Percentiles rank a stretch among this genome's conserved stretches.
Conservation (phyloP, 2,113 vertebrate genomes). For the Heterochromis multidens region DNA sequence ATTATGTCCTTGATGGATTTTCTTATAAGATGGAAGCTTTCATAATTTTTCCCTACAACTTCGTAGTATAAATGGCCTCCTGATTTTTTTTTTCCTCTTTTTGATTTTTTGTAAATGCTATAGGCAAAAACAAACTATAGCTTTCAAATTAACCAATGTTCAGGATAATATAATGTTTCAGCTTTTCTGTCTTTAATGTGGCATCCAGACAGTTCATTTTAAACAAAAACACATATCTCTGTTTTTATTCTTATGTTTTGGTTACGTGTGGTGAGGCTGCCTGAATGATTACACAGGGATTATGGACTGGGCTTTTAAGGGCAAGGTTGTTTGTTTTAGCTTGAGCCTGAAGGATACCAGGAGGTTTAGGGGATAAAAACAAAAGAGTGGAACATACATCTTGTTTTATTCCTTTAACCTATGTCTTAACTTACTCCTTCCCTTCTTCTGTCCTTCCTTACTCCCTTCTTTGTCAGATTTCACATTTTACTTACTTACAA, state of each 20-base stretch:
- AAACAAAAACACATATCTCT: not conserved
- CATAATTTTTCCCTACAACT: not conserved
- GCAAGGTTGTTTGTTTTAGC: constrained; percentile 63
- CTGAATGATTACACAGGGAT: constrained; percentile 49
- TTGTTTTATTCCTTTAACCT: constrained; percentile 15
- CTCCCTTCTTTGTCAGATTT: not conserved
- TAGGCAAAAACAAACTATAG: not conserved
- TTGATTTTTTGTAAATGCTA: not conserved
- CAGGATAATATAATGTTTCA: not conserved
- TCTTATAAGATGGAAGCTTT: not conserved
- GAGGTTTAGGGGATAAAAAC: constrained; percentile 44
- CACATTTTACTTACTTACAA: not conserved
- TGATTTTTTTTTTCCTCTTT: not conserved
- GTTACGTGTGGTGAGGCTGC: constrained; percentile 16
- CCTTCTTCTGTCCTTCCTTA: not conserved
- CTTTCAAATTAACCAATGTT: not conserved
- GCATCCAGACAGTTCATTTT: constrained; percentile 19
- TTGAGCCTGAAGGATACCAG: constrained; percentile 44
- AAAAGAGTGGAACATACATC: not conserved
- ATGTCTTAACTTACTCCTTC: not conserved
- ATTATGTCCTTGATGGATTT: not conserved
- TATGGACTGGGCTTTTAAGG: constrained; percentile 54
- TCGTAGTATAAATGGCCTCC: not conserved
- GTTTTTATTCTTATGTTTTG: constrained; percentile 17
- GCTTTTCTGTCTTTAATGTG: constrained; percentile 15